Base-by-base conservation (phyloP, 2,888 invertebrate genomes). In the Ptilodon capucinus region DNA sequence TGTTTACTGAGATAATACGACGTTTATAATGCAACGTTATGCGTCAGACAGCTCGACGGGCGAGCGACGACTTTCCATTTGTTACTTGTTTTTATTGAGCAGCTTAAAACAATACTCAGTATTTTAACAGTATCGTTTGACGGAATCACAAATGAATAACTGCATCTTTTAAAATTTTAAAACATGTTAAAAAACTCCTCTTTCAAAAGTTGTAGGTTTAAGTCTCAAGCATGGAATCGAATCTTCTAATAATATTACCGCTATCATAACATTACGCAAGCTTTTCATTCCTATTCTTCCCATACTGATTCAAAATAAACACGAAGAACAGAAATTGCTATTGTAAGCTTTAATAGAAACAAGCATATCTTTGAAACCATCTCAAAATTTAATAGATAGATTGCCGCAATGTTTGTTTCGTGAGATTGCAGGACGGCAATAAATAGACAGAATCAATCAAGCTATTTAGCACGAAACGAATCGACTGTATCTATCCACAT, bases 381-480 rank as follows among this genome's bases (percentile, higher is more conserved):
- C 14, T 32, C 32, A 14, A 32, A 14, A 13, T 32, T 13, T 32
- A 32, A 32, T 30, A 30, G 30, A 30, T n/a, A 30, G 5, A 30
- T 30, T n/a, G 30, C 30, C 11, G 25, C 39, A 49, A 19, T 39
- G 36, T n/a, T 19, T 32, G 25, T 44, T 40, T 44, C 19, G 17
- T 13, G 19, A 32, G 21, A 42, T 43, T 8, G 16, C 23, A 28
- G 39, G 32, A 8, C 18, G 42, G 44, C 46, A 54, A 40, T 42
- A 45, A 47, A 41, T 53, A 23, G 45, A 59, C 35, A 40, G 25
- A 58, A 58, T 58, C 59, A 62, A 62, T 62, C 59, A 58, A 23
- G 14, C 44, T 44, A 63, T 57, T 58, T 53, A 54, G 48, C 54
- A 46, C 48, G 48, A 40, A 53, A 45, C 63, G 39, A 39, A 40